These are phyloP conservation scores for Teleogryllus occipitalis DNA, from an alignment of 1,140 invertebrate species.

Conservation along the genomic window DNA sequence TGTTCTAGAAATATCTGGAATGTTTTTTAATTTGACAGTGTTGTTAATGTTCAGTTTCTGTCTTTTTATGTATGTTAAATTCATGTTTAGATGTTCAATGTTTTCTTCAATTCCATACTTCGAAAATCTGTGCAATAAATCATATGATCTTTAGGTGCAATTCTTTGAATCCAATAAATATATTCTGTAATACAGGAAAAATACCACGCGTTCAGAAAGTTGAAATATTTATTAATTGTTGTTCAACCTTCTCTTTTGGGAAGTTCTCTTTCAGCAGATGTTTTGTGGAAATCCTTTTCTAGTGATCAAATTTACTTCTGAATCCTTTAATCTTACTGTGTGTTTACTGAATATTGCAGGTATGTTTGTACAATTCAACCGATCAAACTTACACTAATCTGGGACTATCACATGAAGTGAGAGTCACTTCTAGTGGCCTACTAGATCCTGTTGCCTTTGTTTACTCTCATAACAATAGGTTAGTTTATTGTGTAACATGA, in stretches of 20 bases:
- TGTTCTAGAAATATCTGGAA: not conserved
- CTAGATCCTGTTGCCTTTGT: not conserved
- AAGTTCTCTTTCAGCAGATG: not conserved
- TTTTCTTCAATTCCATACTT: not conserved
- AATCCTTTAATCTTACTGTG: not conserved
- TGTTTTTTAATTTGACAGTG: not conserved
- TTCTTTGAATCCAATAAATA: not conserved
- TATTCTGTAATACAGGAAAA: not conserved
- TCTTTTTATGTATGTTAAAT: not conserved
- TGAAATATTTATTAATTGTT: not conserved
- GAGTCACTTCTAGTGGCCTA: not conserved
- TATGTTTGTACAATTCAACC: constrained; percentile 11
- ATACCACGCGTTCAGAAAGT: not conserved
- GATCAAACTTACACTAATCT: constrained; percentile 3
- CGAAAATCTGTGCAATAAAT: not conserved
- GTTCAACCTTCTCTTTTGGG: not conserved
- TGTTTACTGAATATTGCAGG: not conserved
- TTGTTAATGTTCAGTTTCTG: not conserved
- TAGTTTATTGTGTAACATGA: not conserved
- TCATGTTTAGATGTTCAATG: not conserved
- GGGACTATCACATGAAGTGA: constrained; percentile 3
- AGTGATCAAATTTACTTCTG: too few species aligned
- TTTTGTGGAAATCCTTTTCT: not conserved
- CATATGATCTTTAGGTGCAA: not conserved
- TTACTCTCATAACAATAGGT: not conserved